Conservation (phyloP, 2,113 vertebrate species). For the Aix galericulata region DNA sequence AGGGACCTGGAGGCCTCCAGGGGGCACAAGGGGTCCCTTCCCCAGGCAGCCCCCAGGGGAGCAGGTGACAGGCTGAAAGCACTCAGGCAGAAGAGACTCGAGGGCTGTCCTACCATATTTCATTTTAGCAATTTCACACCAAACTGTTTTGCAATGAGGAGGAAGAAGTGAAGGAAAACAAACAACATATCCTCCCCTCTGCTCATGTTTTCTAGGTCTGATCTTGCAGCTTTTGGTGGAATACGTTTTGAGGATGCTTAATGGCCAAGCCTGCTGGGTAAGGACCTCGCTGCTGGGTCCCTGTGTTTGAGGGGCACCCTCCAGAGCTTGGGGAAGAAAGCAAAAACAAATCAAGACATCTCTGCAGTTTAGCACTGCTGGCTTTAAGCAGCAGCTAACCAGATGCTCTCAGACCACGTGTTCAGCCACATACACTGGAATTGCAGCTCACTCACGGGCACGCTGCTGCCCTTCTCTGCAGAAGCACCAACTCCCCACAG, state of each 20-base stretch:
- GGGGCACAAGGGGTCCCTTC: background rate
- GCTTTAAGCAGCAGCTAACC: too few relatives aligned
- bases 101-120: background rate
- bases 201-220: background rate
- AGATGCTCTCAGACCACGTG: background rate
- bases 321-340: background rate
- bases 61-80: fast-evolving
- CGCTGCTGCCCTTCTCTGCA: fast-evolving
- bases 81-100: background rate
- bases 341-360: background rate
- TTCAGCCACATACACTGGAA: fast-evolving
- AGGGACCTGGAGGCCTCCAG: background rate
- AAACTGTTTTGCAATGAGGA: background rate
- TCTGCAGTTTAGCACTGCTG: background rate
- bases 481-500: fast-evolving
- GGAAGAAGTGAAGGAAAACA: fast-evolving
- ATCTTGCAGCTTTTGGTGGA: background rate
- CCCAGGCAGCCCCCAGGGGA: background rate
- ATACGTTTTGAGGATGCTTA: fast-evolving
- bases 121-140: background rate
- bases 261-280: background rate
- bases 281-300: background rate
- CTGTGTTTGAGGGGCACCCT: background rate
- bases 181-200: background rate
- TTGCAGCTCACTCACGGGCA: fast-evolving